Base-by-base conservation (phyloP, 2,888 invertebrate species). In the Hyles lineata region DNA sequence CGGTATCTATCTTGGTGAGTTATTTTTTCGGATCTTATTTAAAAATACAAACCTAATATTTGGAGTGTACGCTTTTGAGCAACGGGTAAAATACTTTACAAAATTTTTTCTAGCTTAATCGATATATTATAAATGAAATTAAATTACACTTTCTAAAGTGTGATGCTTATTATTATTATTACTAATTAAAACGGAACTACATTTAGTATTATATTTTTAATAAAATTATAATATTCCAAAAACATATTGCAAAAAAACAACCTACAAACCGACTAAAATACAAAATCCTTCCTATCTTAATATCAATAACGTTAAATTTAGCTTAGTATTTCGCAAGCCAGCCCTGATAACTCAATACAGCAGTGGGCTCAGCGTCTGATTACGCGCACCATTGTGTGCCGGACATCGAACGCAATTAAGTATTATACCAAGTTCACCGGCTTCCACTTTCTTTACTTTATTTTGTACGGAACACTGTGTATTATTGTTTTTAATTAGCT, bases 331-430 rank as follows among this genome's bases (percentile, higher is more conserved):
- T 6, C 5, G 21, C 17, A 73, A 29, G 82, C 75, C 77, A 78
- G 25, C 87, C 85, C 85, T 85, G 84, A 76, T 82, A 80, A 85
- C 75, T 55, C 72, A 75, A 85, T 86, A 86, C 87, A 87, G 87
- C 88, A 79, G 85, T 84, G 82, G 83, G 83, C 78, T 79, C 83
- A 79, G 80, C 85, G 87, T 82, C 88, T 92, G 92, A 92, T 92
- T 91, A 91, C 92, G 87, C 82, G 83, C 81, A 74, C 89, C 81
- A 92, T 92, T 92, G 92, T 92, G 87, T 76, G 75, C 78, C 80
- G 87, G 88, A 88, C 87, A 88, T 85, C 85, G 84, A 86, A 92
- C 88, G 89, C 91, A 93, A 93, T 93, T 92, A 92, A 91, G 89
- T 90, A 90, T 92, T 90, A 91, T 89, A 84, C 82, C 76, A 82